A percentile compares a stretch with the other conserved stretches of the same genome.
phyloP scores from a whole-genome alignment of 2,113 vertebrate species.

The Charina bottae region DNA sequence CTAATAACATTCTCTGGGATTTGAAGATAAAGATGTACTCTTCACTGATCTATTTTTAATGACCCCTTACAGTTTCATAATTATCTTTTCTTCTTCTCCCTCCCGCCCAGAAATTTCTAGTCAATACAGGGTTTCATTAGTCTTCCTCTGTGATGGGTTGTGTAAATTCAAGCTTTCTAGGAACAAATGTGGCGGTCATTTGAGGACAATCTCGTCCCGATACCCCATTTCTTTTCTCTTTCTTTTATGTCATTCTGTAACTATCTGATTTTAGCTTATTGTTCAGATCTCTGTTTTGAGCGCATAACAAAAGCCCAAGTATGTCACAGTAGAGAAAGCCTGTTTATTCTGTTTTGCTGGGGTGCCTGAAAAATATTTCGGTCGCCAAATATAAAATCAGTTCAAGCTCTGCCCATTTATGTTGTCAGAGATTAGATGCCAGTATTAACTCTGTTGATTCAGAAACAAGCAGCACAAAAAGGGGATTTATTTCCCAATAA shows the following conservation, averaged over 20 bases:
- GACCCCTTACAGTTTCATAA: constrained; percentile 51
- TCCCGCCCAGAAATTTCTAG: constrained; percentile 30
- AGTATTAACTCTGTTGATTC: background rate
- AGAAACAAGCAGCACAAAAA: background rate
- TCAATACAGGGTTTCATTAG: constrained; percentile 31
- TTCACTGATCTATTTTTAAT: constrained; percentile 24
- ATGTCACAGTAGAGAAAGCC: background rate
- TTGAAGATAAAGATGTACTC: constrained; percentile 13
- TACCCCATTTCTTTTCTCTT: background rate
- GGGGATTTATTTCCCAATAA: background rate
- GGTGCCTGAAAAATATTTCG: background rate
- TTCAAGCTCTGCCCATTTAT: background rate
- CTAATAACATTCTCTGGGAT: constrained; percentile 33
- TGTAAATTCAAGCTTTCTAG: constrained; percentile 38
- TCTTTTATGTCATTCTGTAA: constrained; percentile 16
- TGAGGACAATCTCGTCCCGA: background rate
- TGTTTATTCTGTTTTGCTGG: background rate
- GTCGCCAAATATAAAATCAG: background rate
- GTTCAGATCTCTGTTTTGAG: constrained; percentile 11
- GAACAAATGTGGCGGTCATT: constrained; percentile 8
- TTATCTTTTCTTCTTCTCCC: constrained; percentile 32
- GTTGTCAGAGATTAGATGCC: background rate
- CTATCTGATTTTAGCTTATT: constrained; percentile 20
- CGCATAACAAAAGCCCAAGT: background rate
- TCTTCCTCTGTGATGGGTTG: constrained; percentile 40